These are phyloP conservation scores for Dolichallabes microphthalmus DNA, from an alignment of 2,113 vertebrate species.

Conservation along the genomic window DNA sequence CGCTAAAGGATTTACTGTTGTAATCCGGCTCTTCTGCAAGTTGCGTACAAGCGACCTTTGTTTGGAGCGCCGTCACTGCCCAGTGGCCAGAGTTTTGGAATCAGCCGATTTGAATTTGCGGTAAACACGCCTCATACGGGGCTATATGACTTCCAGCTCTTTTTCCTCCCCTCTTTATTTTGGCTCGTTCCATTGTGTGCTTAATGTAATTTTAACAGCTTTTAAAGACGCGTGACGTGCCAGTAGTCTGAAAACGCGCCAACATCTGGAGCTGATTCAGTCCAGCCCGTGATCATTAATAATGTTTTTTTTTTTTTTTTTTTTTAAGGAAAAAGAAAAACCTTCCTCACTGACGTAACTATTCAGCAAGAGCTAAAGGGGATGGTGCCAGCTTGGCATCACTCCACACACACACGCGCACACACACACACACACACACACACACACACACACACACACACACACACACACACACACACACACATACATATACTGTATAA, in stretches of 20 bases:
- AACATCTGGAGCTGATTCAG: constrained; percentile 66
- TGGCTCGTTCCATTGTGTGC: constrained; percentile 35
- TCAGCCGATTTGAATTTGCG: background rate
- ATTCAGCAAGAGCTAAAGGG: constrained; percentile 51
- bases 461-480: constrained; percentile 49
- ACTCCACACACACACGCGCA: no score
- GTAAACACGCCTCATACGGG: constrained; percentile 25
- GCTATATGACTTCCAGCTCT: constrained; percentile 17
- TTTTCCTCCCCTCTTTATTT: background rate
- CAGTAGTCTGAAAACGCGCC: constrained; percentile 62
- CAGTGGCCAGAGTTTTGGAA: constrained; percentile 24
- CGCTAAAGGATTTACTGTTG: background rate
- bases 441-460: constrained; percentile 57
- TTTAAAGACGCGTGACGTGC: constrained; percentile 64
- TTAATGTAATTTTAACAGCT: constrained; percentile 59
- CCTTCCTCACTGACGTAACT: constrained; percentile 59
- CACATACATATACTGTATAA: constrained; percentile 65
- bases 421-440: constrained; percentile 59
- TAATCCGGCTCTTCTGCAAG: constrained; percentile 13
- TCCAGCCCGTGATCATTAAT: constrained; percentile 66
- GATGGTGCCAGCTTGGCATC: constrained; percentile 61
- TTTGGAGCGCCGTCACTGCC: constrained; percentile 8
- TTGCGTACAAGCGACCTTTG: constrained; percentile 28
- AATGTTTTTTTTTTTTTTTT: background rate
- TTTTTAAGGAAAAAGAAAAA: constrained; percentile 24